Percentiles rank a stretch among this genome's conserved stretches.
These are phyloP conservation scores for Echeneis naucrates DNA, from an alignment of 2,797 vertebrate genomes.

Conservation along the genomic window DNA sequence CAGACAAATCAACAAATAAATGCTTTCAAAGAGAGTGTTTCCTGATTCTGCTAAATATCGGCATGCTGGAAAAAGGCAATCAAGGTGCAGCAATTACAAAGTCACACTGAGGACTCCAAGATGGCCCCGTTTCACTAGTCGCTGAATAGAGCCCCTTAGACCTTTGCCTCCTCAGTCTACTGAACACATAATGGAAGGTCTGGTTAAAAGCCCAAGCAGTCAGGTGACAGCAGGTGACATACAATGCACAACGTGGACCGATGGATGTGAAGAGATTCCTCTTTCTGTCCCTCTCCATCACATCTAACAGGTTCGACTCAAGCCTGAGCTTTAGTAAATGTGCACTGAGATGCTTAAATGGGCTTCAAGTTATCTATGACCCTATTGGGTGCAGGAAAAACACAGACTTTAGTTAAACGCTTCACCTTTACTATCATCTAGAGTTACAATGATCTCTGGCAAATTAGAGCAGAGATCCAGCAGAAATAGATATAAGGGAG, in stretches of 20 bases:
- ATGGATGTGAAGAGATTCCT: slow-evolving; percentile 48
- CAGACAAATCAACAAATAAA: slow-evolving; percentile 36
- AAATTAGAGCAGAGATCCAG: neutral
- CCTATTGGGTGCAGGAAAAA: slow-evolving; percentile 11
- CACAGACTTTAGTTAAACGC: slow-evolving; percentile 13
- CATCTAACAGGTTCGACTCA: slow-evolving; percentile 39
- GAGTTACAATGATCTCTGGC: neutral
- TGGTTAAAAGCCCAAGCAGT: slow-evolving; percentile 62
- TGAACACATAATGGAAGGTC: slow-evolving; percentile 59
- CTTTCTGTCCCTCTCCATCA: slow-evolving; percentile 49
- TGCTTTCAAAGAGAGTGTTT: slow-evolving; percentile 9
- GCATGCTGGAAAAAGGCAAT: slow-evolving; percentile 5
- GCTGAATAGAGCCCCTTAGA: slow-evolving; percentile 36
- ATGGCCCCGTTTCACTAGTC: slow-evolving; percentile 29
- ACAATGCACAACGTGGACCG: slow-evolving; percentile 35
- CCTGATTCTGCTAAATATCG: slow-evolving; percentile 9
- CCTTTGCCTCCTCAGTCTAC: slow-evolving; percentile 50
- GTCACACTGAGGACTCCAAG: slow-evolving; percentile 11
- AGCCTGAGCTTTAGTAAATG: slow-evolving; percentile 38
- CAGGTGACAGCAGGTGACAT: too few species aligned
- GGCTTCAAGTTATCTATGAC: slow-evolving; percentile 47
- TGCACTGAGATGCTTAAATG: slow-evolving; percentile 44
- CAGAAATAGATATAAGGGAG: neutral
- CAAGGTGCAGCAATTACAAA: slow-evolving; percentile 27
- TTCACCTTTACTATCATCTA: neutral